Evolutionary conservation across 2,113 vertebrate species (phyloP).

Genomic region (Spermophilus dauricus): DNA sequence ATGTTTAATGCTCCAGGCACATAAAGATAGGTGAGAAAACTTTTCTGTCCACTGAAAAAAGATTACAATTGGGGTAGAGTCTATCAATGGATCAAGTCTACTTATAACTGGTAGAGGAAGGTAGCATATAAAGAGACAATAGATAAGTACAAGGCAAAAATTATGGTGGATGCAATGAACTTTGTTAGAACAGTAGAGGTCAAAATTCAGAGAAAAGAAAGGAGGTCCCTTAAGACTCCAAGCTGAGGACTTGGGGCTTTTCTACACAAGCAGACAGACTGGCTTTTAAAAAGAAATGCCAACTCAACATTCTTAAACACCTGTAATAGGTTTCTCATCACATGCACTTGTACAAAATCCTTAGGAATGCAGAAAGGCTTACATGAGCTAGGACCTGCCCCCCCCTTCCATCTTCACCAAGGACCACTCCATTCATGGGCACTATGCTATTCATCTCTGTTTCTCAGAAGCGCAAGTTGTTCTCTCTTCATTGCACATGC

Average conservation of each 20-base stretch:
- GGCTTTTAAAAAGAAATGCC: conserved; percentile 15
- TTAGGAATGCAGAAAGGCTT: not conserved
- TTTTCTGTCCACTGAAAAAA: not conserved
- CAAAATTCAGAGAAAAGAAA: not conserved
- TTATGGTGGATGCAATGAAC: not conserved
- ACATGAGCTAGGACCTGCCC: not conserved
- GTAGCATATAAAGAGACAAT: not conserved
- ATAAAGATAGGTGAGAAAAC: not conserved
- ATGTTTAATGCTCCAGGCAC: not conserved
- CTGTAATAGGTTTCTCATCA: not conserved
- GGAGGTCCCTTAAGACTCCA: not conserved
- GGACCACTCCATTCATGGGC: not conserved
- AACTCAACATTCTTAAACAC: not conserved
- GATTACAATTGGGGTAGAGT: not conserved
- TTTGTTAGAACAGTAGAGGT: not conserved
- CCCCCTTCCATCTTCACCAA: not conserved
- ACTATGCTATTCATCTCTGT: not conserved
- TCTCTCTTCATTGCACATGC: not conserved
- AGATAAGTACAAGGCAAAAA: not conserved
- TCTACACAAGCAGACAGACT: not conserved
- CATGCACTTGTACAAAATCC: not conserved
- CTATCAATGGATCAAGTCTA: not conserved
- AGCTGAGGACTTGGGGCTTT: not conserved
- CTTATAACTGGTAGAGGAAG: not conserved
- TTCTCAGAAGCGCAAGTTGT: not conserved